These are phyloP conservation scores for Jacana jacana DNA, from an alignment of 2,113 vertebrate genomes.

Conservation along the genomic window DNA sequence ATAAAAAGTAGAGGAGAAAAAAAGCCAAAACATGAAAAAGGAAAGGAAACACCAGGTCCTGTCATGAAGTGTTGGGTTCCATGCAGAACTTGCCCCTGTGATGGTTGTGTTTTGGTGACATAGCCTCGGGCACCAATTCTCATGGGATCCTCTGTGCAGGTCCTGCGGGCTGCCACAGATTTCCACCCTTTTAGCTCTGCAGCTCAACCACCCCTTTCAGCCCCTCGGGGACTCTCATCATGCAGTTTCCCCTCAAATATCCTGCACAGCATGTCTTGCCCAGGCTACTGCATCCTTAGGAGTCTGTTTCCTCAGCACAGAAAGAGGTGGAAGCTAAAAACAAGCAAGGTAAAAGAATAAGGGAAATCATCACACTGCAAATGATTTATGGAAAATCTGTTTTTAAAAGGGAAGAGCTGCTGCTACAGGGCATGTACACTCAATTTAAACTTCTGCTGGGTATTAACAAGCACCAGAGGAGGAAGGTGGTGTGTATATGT, in stretches of 20 bases:
- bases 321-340: background rate
- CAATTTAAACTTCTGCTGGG: background rate
- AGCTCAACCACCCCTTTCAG: background rate
- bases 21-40: background rate
- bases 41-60: background rate
- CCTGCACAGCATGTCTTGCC: accelerated
- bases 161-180: background rate
- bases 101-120: background rate
- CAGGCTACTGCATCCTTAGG: background rate
- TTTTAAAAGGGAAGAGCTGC: background rate
- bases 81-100: background rate
- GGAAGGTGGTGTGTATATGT: accelerated
- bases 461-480: background rate
- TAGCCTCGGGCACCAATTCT: background rate
- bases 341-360: background rate
- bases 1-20: background rate
- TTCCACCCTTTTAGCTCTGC: background rate
- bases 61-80: background rate
- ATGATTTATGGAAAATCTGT: background rate
- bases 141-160: background rate
- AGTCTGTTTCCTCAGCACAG: background rate
- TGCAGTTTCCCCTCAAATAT: background rate
- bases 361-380: background rate
- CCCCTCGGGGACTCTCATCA: background rate
- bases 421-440: background rate